Conservation (phyloP, 1,140 invertebrate species). For the Pygmarrhopalites habei region DNA sequence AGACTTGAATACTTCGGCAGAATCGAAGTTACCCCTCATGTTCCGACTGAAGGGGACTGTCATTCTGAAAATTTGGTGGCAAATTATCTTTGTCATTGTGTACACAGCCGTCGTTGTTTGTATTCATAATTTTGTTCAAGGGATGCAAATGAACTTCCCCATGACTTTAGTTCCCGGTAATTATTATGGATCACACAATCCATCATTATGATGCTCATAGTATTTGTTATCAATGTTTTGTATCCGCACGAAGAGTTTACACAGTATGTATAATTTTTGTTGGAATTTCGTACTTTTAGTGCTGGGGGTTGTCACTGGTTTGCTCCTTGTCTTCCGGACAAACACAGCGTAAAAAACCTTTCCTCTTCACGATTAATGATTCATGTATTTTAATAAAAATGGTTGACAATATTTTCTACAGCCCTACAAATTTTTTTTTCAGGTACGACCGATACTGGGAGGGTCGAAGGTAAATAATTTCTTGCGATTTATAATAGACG, state of each 20-base stretch:
- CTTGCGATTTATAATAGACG: too few relatives aligned
- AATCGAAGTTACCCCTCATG: constrained; percentile 21
- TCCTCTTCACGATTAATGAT: too few relatives aligned
- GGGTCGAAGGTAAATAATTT: too few relatives aligned
- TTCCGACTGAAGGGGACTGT: constrained; percentile 31
- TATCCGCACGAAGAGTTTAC: too few relatives aligned
- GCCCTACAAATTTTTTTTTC: too few relatives aligned
- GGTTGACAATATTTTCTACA: too few relatives aligned
- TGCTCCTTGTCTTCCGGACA: constrained; percentile 33
- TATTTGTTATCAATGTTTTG: too few relatives aligned
- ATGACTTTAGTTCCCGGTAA: constrained; percentile 29
- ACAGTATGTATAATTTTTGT: too few relatives aligned
- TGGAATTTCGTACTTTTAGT: too few relatives aligned
- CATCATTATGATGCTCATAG: too few relatives aligned
- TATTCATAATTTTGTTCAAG: constrained; percentile 31
- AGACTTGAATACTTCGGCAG: background rate
- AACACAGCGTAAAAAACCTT: constrained; percentile 33
- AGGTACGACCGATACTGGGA: constrained; percentile 40
- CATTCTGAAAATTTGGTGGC: constrained; percentile 34
- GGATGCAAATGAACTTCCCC: constrained; percentile 30
- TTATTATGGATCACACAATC: too few relatives aligned
- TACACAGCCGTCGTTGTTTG: constrained; percentile 27
- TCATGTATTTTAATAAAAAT: too few relatives aligned
- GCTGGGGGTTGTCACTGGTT: constrained; percentile 34
- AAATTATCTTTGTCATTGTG: constrained; percentile 19